These are phyloP conservation scores for Crotalus horridus DNA, from an alignment of 2,113 vertebrate genomes.

Conservation along the genomic window DNA sequence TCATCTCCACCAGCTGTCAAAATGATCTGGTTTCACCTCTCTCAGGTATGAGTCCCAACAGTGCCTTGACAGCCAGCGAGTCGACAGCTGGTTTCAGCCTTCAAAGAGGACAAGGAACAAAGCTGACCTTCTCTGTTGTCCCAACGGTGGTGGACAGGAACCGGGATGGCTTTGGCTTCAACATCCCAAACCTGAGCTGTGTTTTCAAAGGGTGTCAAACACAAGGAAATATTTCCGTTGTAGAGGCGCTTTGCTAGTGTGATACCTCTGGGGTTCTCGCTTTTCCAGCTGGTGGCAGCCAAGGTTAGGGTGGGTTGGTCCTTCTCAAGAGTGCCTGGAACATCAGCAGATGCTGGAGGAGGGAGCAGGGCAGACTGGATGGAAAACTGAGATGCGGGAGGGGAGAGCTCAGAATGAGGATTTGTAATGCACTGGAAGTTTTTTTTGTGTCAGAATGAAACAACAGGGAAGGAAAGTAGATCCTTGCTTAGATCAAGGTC, in stretches of 20 bases:
- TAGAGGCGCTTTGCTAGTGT: neutral
- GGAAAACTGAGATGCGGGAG: neutral
- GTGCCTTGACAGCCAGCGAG: neutral
- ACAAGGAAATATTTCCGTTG: neutral
- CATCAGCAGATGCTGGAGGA: neutral
- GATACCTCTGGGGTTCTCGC: neutral
- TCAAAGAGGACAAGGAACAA: neutral
- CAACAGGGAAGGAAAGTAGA: neutral
- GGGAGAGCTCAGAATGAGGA: neutral
- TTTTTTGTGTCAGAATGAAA: neutral
- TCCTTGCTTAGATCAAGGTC: neutral
- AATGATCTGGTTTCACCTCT: neutral
- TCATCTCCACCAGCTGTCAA: neutral
- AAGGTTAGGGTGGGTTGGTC: neutral
- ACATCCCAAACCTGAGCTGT: neutral
- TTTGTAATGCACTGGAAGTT: neutral
- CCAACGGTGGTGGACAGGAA: neutral
- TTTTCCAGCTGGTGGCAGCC: neutral
- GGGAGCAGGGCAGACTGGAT: neutral
- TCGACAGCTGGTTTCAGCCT: neutral
- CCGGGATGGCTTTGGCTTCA: neutral
- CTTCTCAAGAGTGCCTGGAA: neutral
- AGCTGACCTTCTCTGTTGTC: neutral
- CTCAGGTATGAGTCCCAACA: neutral
- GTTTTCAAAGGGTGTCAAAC: neutral